Conservation (phyloP, 2,888 invertebrate species). For the Ypsolopha scabrella region DNA sequence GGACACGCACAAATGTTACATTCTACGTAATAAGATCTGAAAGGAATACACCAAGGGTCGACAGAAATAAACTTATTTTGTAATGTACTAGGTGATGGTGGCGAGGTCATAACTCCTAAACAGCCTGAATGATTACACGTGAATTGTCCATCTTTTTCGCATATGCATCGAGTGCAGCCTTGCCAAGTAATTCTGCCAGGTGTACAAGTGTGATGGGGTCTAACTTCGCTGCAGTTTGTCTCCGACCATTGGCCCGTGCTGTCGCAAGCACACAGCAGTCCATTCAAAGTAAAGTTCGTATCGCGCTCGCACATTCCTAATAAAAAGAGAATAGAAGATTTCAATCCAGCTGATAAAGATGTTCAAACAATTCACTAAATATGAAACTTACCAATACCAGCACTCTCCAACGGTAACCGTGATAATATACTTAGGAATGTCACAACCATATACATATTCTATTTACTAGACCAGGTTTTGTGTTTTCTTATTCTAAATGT, state of each 20-base stretch:
- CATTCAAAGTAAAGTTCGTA: conserved; percentile 38
- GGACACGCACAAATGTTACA: conserved; percentile 53
- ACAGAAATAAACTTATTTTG: not conserved
- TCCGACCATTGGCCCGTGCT: conserved; percentile 35
- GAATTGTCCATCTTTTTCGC: conserved; percentile 38
- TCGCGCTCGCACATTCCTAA: conserved; percentile 48
- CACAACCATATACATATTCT: conserved; percentile 34
- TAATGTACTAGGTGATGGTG: not conserved
- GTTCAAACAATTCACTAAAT: conserved; percentile 3
- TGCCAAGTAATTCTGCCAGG: conserved; percentile 43
- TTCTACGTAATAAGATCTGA: conserved; percentile 43
- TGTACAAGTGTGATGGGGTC: conserved; percentile 28
- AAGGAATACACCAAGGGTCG: conserved; percentile 36
- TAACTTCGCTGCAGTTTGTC: conserved; percentile 26
- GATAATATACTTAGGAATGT: conserved; percentile 31
- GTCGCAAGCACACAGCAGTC: conserved; percentile 39
- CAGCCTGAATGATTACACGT: conserved; percentile 35
- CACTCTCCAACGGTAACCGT: conserved; percentile 19
- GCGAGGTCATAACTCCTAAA: conserved; percentile 7
- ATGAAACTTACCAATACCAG: conserved; percentile 31
- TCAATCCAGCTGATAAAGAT: conserved; percentile 1
- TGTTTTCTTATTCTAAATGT: too few species aligned
- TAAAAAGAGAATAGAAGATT: conserved; percentile 5
- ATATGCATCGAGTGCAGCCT: conserved; percentile 48
- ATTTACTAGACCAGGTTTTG: not conserved